A percentile compares a stretch with the other conserved stretches of the same genome.
phyloP scores from a whole-genome alignment of 2,888 invertebrate genomes.

The Exocentrus adspersus region DNA sequence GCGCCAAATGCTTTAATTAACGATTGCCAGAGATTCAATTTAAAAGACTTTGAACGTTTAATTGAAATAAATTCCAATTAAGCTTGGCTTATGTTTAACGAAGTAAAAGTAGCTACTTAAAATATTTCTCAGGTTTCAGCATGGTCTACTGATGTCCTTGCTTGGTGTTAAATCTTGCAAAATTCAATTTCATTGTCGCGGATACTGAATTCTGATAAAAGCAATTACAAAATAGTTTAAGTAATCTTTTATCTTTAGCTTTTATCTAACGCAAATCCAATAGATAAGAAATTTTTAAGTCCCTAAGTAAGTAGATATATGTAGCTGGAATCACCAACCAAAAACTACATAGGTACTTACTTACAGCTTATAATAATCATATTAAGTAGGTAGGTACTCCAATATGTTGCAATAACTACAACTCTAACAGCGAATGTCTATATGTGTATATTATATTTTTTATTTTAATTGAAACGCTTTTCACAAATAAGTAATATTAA shows the following conservation, averaged over 20 bases:
- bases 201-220: background rate
- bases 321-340: too few relatives aligned
- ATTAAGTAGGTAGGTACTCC: too few relatives aligned
- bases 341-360: too few relatives aligned
- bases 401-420: too few relatives aligned
- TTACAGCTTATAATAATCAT: too few relatives aligned
- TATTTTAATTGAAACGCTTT: too few relatives aligned
- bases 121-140: background rate
- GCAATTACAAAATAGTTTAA: background rate
- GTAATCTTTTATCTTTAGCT: background rate
- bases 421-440: too few relatives aligned
- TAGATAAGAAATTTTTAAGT: background rate
- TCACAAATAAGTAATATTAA: too few relatives aligned
- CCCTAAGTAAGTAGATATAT: too few relatives aligned
- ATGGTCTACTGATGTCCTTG: background rate
- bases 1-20: background rate
- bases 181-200: background rate
- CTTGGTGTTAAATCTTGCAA: background rate
- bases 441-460: too few relatives aligned
- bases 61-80: background rate
- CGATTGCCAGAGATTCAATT: background rate
- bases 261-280: background rate
- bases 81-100: background rate
- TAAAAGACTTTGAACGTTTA: background rate
- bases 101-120: background rate